Conservation (phyloP, 2,888 invertebrate species). For the Eupithecia abbreviata region DNA sequence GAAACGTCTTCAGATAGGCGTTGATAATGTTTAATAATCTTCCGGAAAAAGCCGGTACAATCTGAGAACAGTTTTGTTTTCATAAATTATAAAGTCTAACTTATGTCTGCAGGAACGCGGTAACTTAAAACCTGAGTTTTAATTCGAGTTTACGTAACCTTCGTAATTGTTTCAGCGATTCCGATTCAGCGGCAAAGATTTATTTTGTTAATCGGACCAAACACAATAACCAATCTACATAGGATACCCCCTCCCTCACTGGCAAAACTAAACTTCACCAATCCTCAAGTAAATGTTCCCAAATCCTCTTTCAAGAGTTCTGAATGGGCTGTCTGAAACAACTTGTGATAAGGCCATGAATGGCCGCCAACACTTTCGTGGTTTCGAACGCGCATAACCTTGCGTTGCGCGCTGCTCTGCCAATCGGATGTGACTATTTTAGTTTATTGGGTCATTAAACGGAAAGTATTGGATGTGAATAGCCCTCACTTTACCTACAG, state of each 20-base stretch:
- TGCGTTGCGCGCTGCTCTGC: constrained; percentile 63
- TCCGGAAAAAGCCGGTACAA: background rate
- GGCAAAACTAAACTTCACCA: constrained; percentile 3
- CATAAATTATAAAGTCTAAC: background rate
- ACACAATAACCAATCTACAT: background rate
- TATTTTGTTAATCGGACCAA: background rate
- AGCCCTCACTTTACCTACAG: constrained; percentile 8
- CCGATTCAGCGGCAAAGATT: background rate
- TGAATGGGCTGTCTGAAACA: constrained; percentile 34
- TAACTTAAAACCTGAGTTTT: background rate
- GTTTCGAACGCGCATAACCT: constrained; percentile 62
- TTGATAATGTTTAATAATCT: background rate
- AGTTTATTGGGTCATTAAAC: constrained; percentile 75
- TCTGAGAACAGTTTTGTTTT: background rate
- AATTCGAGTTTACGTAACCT: background rate
- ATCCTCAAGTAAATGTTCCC: constrained; percentile 15
- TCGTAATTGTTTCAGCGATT: background rate
- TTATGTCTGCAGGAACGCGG: background rate
- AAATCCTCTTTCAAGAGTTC: constrained; percentile 25
- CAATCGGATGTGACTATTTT: constrained; percentile 70
- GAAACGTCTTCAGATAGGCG: background rate
- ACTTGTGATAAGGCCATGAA: constrained; percentile 48
- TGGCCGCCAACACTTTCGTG: constrained; percentile 54
- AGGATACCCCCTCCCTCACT: background rate
- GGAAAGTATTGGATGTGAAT: constrained; percentile 46